Base-by-base conservation (phyloP, 2,888 invertebrate genomes). In the Macrosoma leucophasiata region DNA sequence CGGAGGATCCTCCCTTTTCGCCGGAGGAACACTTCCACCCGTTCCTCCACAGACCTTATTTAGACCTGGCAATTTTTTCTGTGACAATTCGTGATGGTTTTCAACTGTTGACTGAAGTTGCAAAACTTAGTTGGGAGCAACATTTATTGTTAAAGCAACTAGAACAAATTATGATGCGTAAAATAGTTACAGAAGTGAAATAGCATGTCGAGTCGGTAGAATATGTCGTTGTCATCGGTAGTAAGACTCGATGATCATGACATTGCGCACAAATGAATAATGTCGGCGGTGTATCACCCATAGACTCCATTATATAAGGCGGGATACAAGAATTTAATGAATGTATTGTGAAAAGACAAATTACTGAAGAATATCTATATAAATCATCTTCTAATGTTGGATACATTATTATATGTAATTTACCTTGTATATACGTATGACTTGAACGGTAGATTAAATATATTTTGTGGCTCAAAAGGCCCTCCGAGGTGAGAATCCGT, bases 381-480 rank as follows among this genome's bases (percentile, higher is more conserved):
- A 72, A 60, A 67, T 65, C 68, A 62, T 69, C 68, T 62, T 68
- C 62, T 67, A 68, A 71, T 64, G 70, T 73, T 77, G 70, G 55
- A 71, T 67, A 69, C 63, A 64, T 64, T 64, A 64, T 63, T 63
- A 55, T 29, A 61, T 77, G 73, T 78, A 76, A 74, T 74, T 71
- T 65, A 78, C 65, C 70, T 68, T 79, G 82, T 82, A 82, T 63
- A 81, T 79, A 82, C 81, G 82, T 82, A 79, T 78, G 81, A 72
- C 79, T 59, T 60, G 70, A 64, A 60, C 58, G 64, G 63, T 73
- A 69, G 65, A 51, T 55, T 65, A 62, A 62, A 60, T 73, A 69
- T 74, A 71, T 75, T 69, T 74, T 72, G 73, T 53, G 73, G 73
- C 71, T 69, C 64, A 60, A 64, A 42, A 17, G 69, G 66, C 69